These are phyloP conservation scores for Aptenodytes forsteri DNA, from an alignment of 2,113 vertebrate species.

Conservation along the genomic window DNA sequence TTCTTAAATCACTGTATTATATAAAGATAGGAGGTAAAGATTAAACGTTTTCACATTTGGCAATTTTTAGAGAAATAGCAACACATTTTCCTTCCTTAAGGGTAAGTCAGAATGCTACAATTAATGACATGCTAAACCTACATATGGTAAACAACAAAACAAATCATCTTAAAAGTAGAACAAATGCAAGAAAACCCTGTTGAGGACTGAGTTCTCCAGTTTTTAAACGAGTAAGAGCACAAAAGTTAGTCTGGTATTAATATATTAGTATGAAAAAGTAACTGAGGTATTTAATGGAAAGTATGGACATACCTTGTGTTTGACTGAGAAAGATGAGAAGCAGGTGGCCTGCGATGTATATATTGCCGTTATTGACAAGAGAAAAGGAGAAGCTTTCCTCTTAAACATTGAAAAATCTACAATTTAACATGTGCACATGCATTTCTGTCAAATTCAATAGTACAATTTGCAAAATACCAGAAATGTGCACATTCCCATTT, in stretches of 20 bases:
- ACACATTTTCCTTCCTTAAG: background rate
- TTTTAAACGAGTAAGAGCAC: background rate
- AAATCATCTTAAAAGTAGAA: background rate
- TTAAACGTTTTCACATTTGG: background rate
- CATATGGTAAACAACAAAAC: background rate
- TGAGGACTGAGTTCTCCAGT: background rate
- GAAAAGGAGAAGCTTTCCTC: conserved; percentile 3
- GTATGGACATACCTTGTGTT: background rate
- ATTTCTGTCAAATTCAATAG: background rate
- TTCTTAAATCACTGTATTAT: background rate
- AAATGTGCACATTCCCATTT: background rate
- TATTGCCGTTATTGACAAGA: background rate
- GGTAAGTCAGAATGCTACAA: background rate
- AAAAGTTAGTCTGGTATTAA: background rate
- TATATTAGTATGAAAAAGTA: background rate
- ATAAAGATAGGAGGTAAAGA: background rate
- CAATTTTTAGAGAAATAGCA: conserved; percentile 1
- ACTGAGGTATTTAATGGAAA: background rate
- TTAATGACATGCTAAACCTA: background rate
- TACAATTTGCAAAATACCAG: background rate
- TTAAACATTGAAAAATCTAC: background rate
- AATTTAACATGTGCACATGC: background rate
- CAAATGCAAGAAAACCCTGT: background rate
- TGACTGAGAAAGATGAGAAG: background rate
- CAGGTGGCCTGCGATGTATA: background rate